Base-by-base conservation (phyloP, 2,797 vertebrate genomes). In the Centropyge bicolor region DNA sequence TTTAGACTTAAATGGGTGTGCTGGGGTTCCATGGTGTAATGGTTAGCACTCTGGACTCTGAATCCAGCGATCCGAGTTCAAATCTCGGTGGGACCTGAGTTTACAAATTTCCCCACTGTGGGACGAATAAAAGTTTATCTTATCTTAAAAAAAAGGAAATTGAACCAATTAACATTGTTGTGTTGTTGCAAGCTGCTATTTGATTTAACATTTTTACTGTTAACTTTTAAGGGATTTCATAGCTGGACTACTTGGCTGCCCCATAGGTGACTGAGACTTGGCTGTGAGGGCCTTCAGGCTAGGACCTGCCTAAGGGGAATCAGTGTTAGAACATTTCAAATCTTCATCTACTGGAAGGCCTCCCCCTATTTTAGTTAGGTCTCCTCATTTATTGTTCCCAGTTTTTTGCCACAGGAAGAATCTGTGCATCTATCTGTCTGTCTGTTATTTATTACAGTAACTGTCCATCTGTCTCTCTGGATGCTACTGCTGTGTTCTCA, bases 21-120 rank as follows among this genome's bases (percentile, higher is more conserved):
- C n/a, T n/a, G n/a, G n/a, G 94, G 94, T 95, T 94, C 62, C 27
- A 48, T 64, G 62, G 62, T 64, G 62, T 64, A 64, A 64, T 95
- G 95, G 95, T 95, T 95, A 95, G 94, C 95, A 95, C 95, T 95
- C 95, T 95, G 95, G 94, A 95, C 94, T 95, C 95, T 95, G 95
- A 95, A 95, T 95, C 95, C 95, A 95, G 94, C 92, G 94, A 95
- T 95, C 95, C 91, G 93, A 95, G 93, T 95, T 95, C 95, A 95
- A 93, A 94, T 95, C 94, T 95, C 93, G 95, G 95, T 95, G 92
- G 95, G 93, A 95, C 95, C 94, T 95, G 0, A 0, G n/a, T 51
- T 51, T 51, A 20, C n/a, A n/a, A n/a, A n/a, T n/a, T n/a, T n/a
- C n/a, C n/a, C n/a, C n/a, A n/a, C n/a, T n/a, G n/a, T n/a, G n/a